Conservation (phyloP, 2,113 vertebrate species). For the Nesoenas mayeri region DNA sequence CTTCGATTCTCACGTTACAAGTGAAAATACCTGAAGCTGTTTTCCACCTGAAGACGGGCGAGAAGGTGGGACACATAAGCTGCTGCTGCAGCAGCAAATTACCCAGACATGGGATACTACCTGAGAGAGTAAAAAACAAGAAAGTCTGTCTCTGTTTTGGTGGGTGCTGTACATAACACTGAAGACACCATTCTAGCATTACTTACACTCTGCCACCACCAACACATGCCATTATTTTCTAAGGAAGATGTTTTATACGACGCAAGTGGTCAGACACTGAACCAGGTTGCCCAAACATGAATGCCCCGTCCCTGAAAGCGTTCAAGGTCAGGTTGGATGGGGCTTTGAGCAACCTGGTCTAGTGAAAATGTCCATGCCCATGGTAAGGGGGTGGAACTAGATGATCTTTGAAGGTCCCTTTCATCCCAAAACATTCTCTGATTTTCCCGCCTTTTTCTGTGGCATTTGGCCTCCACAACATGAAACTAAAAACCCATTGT, state of each 20-base stretch:
- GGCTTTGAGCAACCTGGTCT: background rate
- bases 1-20: background rate
- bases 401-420: background rate
- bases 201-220: background rate
- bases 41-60: background rate
- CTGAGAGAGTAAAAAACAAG: background rate
- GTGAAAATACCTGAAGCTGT: constrained; percentile 4
- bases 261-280: background rate
- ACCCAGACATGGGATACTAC: background rate
- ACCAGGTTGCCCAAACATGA: rapidly evolving
- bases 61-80: background rate
- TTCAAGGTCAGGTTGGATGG: rapidly evolving
- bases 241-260: background rate
- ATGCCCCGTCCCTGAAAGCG: background rate
- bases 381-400: background rate
- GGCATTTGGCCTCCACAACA: background rate
- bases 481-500: background rate
- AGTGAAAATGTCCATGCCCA: background rate
- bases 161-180: background rate
- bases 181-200: rapidly evolving
- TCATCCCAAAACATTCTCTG: background rate
- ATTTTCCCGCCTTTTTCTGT: background rate
- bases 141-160: background rate
- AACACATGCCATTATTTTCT: background rate
- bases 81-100: background rate